Percentiles rank a stretch among this genome's conserved stretches.
phyloP scores from a whole-genome alignment of 2,888 invertebrate genomes.

The Cephus pulcher region DNA sequence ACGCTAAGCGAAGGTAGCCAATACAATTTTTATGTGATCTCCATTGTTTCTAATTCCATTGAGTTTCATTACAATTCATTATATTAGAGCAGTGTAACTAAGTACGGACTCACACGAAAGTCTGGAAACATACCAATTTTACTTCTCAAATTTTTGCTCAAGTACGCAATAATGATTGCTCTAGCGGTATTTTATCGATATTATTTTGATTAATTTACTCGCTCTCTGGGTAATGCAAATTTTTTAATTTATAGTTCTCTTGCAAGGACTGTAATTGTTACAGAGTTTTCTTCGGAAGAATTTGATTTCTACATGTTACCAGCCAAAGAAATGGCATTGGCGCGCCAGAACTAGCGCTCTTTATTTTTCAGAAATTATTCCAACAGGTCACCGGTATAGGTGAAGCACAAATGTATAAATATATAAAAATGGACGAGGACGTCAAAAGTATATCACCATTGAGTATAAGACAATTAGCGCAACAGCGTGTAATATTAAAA shows the following conservation, averaged over 20 bases:
- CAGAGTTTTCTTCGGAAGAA: constrained; percentile 57
- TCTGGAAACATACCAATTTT: neutral
- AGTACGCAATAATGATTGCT: neutral
- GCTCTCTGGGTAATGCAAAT: neutral
- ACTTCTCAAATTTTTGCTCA: neutral
- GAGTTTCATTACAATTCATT: neutral
- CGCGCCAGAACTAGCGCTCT: constrained; percentile 77
- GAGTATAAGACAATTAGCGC: neutral
- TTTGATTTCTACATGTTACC: constrained; percentile 71
- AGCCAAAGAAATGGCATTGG: constrained; percentile 84
- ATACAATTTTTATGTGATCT: neutral
- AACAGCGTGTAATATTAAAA: neutral
- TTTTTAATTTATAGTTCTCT: neutral
- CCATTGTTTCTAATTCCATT: neutral
- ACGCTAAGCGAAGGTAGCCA: constrained; percentile 51
- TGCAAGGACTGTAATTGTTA: constrained; percentile 12
- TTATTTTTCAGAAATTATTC: constrained; percentile 73
- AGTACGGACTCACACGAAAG: neutral
- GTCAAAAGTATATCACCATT: too few relatives aligned
- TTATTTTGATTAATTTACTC: neutral
- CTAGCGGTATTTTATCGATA: neutral
- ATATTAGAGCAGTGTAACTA: neutral
- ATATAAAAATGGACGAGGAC: neutral
- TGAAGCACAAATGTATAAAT: neutral
- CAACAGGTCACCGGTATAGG: constrained; percentile 66